phyloP scores from a whole-genome alignment of 2,888 invertebrate species.

The Volucella zonaria region DNA sequence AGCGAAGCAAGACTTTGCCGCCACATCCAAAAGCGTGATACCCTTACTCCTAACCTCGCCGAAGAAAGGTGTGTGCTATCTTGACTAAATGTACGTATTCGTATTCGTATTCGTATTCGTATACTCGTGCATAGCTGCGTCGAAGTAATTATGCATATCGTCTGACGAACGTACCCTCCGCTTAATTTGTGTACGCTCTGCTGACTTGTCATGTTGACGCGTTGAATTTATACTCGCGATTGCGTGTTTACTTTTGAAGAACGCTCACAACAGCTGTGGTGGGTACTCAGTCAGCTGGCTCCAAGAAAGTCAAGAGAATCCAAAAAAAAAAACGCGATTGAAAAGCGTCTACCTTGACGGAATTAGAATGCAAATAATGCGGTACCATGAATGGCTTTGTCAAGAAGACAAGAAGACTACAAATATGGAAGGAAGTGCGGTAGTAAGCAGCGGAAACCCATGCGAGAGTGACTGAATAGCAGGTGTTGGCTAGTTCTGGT shows the following conservation, averaged over 20 bases:
- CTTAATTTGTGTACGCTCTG: slow-evolving; percentile 66
- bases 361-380: slow-evolving; percentile 55
- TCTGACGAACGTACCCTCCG: slow-evolving; percentile 20
- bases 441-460: slow-evolving; percentile 26
- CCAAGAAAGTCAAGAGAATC: background rate
- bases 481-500: slow-evolving; percentile 23
- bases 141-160: slow-evolving; percentile 18
- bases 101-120: too few species aligned
- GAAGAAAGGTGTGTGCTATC: slow-evolving; percentile 48
- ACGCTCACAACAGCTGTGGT: slow-evolving; percentile 37
- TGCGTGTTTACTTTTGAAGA: slow-evolving; percentile 21
- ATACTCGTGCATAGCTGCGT: background rate
- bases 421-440: slow-evolving; percentile 11
- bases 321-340: slow-evolving; percentile 32
- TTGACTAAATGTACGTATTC: background rate
- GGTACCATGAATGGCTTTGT: slow-evolving; percentile 26
- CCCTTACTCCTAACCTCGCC: background rate
- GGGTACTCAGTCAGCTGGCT: background rate
- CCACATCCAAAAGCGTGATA: slow-evolving; percentile 32
- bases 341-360: slow-evolving; percentile 67
- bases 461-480: too few species aligned
- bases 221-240: slow-evolving; percentile 45
- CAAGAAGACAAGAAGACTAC: slow-evolving; percentile 16
- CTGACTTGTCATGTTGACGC: slow-evolving; percentile 69
- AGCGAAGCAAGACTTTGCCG: slow-evolving; percentile 58